Evolutionary conservation across 1,140 invertebrate species (phyloP).

Genomic region (Myzus persicae): DNA sequence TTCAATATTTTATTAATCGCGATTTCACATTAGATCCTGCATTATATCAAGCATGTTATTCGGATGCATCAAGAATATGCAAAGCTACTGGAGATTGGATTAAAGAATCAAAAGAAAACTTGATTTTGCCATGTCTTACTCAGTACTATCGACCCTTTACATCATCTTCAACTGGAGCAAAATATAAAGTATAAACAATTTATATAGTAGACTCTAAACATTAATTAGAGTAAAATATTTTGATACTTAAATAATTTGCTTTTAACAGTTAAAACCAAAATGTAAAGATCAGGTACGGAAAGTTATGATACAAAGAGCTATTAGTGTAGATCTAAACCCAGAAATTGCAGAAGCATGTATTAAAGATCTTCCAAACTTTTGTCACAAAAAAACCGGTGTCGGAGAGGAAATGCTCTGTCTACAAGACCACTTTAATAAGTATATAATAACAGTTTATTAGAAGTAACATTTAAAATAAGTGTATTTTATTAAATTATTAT

Average conservation of each 20-base stretch:
- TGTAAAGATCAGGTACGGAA: constrained; percentile 84
- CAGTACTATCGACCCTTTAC: constrained; percentile 69
- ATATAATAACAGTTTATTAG: constrained; percentile 59
- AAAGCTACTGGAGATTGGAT: constrained; percentile 82
- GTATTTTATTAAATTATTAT: constrained; percentile 34
- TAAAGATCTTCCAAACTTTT: constrained; percentile 82
- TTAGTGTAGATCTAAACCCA: constrained; percentile 91
- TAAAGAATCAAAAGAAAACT: constrained; percentile 69
- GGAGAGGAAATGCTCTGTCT: constrained; percentile 92
- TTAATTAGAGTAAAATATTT: neutral
- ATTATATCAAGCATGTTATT: constrained; percentile 85
- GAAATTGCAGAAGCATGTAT: constrained; percentile 92
- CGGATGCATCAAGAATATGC: constrained; percentile 85
- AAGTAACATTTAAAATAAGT: neutral
- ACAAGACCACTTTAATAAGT: constrained; percentile 86
- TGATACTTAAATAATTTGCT: neutral
- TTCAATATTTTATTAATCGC: constrained; percentile 95
- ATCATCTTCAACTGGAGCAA: constrained; percentile 65
- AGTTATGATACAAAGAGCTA: constrained; percentile 90
- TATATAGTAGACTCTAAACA: constrained; percentile 13
- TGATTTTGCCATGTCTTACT: constrained; percentile 93
- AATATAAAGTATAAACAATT: constrained; percentile 4
- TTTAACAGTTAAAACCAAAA: constrained; percentile 68
- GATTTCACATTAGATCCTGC: constrained; percentile 93
- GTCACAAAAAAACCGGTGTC: constrained; percentile 82